Evolutionary conservation across 2,888 invertebrate species (phyloP), one percentile per base, ranked within the genome.

Genomic region (Tenthredo livida): DNA sequence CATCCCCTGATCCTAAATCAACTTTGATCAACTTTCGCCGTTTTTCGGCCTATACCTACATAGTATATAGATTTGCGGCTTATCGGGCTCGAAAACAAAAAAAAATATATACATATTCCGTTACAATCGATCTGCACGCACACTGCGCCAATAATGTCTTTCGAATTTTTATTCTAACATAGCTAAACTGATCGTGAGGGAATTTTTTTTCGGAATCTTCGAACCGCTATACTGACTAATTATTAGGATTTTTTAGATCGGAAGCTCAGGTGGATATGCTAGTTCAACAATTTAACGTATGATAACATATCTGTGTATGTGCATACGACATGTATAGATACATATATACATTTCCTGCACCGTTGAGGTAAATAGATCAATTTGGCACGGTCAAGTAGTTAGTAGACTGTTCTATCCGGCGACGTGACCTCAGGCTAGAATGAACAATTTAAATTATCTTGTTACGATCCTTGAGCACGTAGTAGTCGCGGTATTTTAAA

Each of bases 361-460:
- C 40, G 40, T 21, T 50, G 33, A 40, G 78, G 37, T 40, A 78
- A 80, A 61, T 80, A 61, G 80, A 61, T 61, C 80, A 80, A 80
- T 61, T 61, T 80, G 58, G 61, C 15, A 50, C 40, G 40, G 58
- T 80, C 40, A 25, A 80, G 50, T 61, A 54, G 58, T 6, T 37
- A 37, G 37, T 37, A 7, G 37, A 37, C 21, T 61, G 61, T 40
- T 80, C 40, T 61, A 37, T 80, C 58, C 25, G 37, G 29, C 25
- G 15, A 77, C 29, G 80, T 58, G 80, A 58, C 80, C 80, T 61
- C 80, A 61, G 33, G 21, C 17, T 25, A 12, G 12, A 61, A 61
- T 80, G 61, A 80, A 61, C 80, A n/a, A 10, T 58, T 15, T 21
- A 37, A 80, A 80, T 80, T 80, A 80, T 21, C 80, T 80, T 61